phyloP scores from a whole-genome alignment of 2,797 vertebrate species.

The Malacoraja senta region DNA sequence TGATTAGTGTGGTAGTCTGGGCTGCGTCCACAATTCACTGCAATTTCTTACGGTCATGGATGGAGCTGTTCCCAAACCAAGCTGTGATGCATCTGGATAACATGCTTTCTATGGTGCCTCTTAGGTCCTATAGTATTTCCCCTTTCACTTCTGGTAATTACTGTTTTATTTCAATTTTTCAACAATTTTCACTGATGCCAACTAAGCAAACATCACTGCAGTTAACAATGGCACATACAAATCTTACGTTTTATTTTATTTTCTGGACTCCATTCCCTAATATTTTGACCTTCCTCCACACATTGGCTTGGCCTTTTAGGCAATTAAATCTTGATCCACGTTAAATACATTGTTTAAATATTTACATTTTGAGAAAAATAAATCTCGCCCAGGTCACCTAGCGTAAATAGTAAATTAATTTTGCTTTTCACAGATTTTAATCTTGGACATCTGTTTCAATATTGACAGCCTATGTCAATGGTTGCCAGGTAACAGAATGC shows the following conservation, averaged over 20 bases:
- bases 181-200: too few species aligned
- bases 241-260: background rate
- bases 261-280: background rate
- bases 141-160: too few species aligned
- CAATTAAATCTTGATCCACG: background rate
- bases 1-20: too few species aligned
- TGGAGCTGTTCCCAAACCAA: too few species aligned
- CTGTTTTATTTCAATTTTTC: too few species aligned
- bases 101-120: too few species aligned
- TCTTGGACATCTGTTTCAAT: constrained; percentile 26
- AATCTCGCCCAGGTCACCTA: background rate
- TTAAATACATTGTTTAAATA: background rate
- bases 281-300: background rate
- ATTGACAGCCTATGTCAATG: background rate
- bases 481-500: background rate
- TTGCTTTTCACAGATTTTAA: background rate
- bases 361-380: constrained; percentile 12
- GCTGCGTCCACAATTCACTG: too few species aligned
- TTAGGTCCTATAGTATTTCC: too few species aligned
- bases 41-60: too few species aligned
- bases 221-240: background rate
- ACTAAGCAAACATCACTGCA: background rate
- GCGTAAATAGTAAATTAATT: constrained; percentile 21
- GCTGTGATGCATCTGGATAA: too few species aligned
- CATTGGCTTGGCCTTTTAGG: background rate